These are phyloP conservation scores for Ceyx erithaca DNA, from an alignment of 2,797 vertebrate genomes.

Conservation along the genomic window DNA sequence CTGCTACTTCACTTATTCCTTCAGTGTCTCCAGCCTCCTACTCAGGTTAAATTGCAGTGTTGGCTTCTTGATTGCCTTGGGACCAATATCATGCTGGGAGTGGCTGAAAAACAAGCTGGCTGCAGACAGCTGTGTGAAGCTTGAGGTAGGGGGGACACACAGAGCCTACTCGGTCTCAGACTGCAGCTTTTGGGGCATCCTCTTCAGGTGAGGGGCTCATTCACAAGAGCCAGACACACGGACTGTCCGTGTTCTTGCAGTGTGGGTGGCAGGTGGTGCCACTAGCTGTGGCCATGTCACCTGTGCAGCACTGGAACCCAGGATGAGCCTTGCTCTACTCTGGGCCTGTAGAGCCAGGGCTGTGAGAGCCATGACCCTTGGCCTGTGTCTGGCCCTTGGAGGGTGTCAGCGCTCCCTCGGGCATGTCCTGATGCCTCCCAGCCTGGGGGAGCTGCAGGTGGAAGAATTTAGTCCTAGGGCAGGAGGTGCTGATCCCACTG, in stretches of 20 bases:
- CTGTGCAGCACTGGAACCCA: too few relatives aligned
- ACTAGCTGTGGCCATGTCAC: too few relatives aligned
- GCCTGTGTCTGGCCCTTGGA: too few relatives aligned
- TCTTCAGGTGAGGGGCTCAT: background rate
- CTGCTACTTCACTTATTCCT: accelerated
- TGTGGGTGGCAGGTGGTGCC: background rate
- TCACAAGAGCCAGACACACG: accelerated
- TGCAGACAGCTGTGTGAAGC: accelerated
- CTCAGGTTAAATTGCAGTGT: accelerated
- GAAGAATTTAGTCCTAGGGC: too few relatives aligned
- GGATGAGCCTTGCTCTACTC: too few relatives aligned
- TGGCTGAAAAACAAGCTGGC: accelerated
- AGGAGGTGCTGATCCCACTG: too few relatives aligned
- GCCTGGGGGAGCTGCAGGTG: too few relatives aligned
- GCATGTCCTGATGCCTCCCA: too few relatives aligned
- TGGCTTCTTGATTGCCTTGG: background rate
- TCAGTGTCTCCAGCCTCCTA: accelerated
- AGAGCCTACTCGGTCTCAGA: accelerated
- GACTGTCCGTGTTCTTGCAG: background rate
- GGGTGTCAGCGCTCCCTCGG: too few relatives aligned
- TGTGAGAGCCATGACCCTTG: too few relatives aligned
- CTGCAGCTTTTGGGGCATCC: accelerated
- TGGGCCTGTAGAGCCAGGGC: too few relatives aligned
- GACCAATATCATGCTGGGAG: accelerated
- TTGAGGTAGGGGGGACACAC: accelerated